Evolutionary conservation across 2,888 invertebrate genomes (phyloP).

Genomic region (Seira sanloemensis): DNA sequence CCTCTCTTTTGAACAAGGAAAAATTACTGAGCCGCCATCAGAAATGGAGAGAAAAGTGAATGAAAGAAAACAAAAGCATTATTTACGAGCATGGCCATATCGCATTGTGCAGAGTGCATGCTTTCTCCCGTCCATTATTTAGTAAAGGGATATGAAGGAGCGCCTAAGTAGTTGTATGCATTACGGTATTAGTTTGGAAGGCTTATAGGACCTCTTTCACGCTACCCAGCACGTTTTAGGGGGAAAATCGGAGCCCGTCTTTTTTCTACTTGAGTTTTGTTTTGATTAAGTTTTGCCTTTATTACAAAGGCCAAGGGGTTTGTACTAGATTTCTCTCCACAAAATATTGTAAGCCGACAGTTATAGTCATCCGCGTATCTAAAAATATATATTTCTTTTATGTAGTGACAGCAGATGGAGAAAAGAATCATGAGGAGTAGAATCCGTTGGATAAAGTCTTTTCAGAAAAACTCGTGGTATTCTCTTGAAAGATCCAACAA

Average conservation of each 20-base stretch:
- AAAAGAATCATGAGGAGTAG: constrained; percentile 32
- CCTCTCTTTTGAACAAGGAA: neutral
- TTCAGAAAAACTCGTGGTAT: constrained; percentile 8
- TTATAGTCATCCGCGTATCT: neutral
- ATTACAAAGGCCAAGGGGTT: neutral
- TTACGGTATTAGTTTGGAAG: neutral
- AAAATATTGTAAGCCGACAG: neutral
- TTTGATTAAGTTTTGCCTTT: neutral
- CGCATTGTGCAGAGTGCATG: neutral
- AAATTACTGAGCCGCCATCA: neutral
- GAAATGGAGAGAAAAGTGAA: constrained; percentile 8
- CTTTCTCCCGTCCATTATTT: neutral
- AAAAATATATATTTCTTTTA: neutral
- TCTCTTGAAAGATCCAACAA: constrained; percentile 15
- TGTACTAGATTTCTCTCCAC: neutral
- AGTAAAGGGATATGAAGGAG: neutral
- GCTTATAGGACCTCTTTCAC: neutral
- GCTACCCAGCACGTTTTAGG: neutral
- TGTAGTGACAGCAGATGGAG: constrained; percentile 41
- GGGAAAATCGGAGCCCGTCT: neutral
- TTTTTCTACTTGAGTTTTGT: neutral
- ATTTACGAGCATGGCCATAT: constrained; percentile 46
- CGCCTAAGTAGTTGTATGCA: neutral
- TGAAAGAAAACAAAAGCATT: constrained; percentile 38
- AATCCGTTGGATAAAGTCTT: constrained; percentile 52